These are phyloP conservation scores for Caenorhabditis wallacei DNA, from an alignment of 2,888 invertebrate species.

Conservation along the genomic window DNA sequence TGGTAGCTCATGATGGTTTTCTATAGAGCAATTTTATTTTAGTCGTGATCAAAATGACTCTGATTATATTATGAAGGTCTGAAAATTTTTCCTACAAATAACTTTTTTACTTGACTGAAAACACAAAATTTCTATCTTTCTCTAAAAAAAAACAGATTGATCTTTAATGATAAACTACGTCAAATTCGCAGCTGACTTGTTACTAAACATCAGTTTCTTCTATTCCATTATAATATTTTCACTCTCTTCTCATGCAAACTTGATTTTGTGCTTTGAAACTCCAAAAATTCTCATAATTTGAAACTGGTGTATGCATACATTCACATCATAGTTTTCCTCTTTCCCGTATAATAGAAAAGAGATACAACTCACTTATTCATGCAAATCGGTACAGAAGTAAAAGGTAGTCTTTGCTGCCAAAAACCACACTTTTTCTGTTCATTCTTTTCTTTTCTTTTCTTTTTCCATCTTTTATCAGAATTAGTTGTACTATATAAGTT, in stretches of 20 bases:
- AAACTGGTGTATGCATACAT: constrained; percentile 34
- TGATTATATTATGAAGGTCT: too few species aligned
- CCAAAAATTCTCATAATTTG: constrained; percentile 1
- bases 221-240: background rate
- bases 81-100: too few species aligned
- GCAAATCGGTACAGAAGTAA: constrained; percentile 25
- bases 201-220: background rate
- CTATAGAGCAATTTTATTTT: too few species aligned
- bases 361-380: constrained; percentile 36
- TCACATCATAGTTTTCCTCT: constrained; percentile 14
- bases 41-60: too few species aligned
- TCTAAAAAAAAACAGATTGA: too few species aligned
- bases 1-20: too few species aligned
- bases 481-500: background rate
- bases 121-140: too few species aligned
- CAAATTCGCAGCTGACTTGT: background rate
- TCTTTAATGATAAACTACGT: too few species aligned
- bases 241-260: background rate
- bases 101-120: too few species aligned
- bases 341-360: constrained; percentile 15
- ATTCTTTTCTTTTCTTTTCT: background rate
- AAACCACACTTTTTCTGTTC: background rate
- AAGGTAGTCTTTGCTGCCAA: constrained; percentile 27
- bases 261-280: background rate
- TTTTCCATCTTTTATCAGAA: background rate